Conservation (phyloP, 2,888 invertebrate species). For the Caenorhabditis zanzibari region DNA sequence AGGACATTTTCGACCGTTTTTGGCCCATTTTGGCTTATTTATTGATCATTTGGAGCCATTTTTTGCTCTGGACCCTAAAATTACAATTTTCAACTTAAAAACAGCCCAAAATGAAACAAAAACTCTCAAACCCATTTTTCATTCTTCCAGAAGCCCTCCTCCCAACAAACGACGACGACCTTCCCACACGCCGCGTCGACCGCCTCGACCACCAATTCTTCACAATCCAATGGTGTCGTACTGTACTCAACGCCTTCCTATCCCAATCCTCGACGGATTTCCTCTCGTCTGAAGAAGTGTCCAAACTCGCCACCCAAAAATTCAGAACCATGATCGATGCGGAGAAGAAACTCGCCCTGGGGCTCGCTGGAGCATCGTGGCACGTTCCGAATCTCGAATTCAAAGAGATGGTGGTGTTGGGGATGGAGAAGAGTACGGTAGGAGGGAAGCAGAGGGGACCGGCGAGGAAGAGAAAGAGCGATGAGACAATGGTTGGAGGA, state of each 20-base stretch:
- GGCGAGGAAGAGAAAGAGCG: constrained; percentile 44
- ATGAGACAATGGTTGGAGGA: constrained; percentile 5
- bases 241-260: constrained; percentile 51
- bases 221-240: constrained; percentile 47
- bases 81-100: no score
- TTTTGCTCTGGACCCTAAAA: no score
- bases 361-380: constrained; percentile 13
- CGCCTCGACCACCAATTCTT: constrained; percentile 36
- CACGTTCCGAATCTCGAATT: constrained; percentile 50
- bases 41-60: no score
- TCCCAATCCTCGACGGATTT: constrained; percentile 41
- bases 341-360: constrained; percentile 36
- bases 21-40: no score
- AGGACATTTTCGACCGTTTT: no score
- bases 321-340: constrained; percentile 55
- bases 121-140: no score
- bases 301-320: constrained; percentile 6
- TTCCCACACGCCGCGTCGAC: neutral
- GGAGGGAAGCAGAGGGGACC: neutral
- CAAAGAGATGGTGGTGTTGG: constrained; percentile 11
- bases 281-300: constrained; percentile 16
- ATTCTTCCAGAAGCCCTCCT: constrained; percentile 19
- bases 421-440: neutral
- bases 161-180: neutral
- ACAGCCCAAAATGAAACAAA: no score